Evolutionary conservation across 2,113 vertebrate genomes (phyloP), one percentile per base, ranked within the genome.

Genomic region (Otocyon megalotis): DNA sequence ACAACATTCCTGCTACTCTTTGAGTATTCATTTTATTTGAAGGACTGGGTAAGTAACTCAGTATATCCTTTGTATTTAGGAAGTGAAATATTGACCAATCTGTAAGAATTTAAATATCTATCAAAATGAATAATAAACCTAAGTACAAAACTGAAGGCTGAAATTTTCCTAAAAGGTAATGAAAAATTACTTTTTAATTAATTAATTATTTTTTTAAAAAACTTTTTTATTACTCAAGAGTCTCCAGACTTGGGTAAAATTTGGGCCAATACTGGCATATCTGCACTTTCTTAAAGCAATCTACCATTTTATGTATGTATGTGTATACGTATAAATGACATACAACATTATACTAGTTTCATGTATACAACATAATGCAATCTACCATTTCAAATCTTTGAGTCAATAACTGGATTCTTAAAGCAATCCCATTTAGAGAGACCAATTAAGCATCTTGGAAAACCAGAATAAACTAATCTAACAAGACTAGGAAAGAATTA

Each of bases 91-190:
- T 50, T 93, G 90, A 81, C 24, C 54, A 84, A 62, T 88, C 43
- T 96, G 37, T 72, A 95, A 88, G 35, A 95, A 82, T 1, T 86
- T n/a, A 28, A 95, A 93, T 92, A 74, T 72, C 32, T 74, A 65
- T 83, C 32, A 69, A 84, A 94, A 84, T 74, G 8, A 94, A 90
- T 83, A 74, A 93, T 16, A 92, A 95, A 84, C 13, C 5, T 54
- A 93, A 92, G 56, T 80, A 93, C 14, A 96, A 93, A 96, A 83
- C n/a, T 88, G 37, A 83, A 93, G 54, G 26, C 35, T 85, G 48
- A 96, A 90, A 83, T 67, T 96, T 88, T 96, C 92, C 63, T 93
- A 94, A 97, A 92, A 80, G 24, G 15, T 87, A 95, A 95, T 50
- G 43, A 95, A 95, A 90, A 37, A 56, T 65, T 69, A 24, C 48